phyloP scores from a whole-genome alignment of 2,888 invertebrate genomes.

The Latrodectus hesperus region DNA sequence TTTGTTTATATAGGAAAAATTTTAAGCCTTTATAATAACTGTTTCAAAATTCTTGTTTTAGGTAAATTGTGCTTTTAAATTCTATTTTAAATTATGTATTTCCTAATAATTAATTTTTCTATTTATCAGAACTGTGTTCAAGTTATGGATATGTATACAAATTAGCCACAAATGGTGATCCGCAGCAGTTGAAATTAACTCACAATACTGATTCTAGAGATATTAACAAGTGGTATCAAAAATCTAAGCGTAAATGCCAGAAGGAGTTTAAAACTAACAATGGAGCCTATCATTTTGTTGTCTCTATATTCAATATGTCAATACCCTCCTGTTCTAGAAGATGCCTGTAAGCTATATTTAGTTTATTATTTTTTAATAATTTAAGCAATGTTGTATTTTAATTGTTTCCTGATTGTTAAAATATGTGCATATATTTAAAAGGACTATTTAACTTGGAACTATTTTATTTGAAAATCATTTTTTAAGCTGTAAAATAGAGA shows the following conservation, averaged over 20 bases:
- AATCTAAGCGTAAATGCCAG: conserved; percentile 40
- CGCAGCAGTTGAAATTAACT: conserved; percentile 21
- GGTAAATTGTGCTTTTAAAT: no score
- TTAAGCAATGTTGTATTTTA: no score
- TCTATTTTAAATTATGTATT: no score
- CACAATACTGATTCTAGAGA: neutral
- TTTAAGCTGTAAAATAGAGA: no score
- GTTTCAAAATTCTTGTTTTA: no score
- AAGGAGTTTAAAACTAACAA: conserved; percentile 49
- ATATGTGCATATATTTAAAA: no score
- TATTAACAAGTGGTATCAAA: conserved; percentile 33
- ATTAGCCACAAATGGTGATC: conserved; percentile 24
- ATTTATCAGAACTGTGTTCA: conserved; percentile 38
- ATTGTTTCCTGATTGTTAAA: no score
- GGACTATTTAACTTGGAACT: no score
- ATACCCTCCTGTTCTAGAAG: conserved; percentile 39
- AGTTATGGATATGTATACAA: conserved; percentile 7
- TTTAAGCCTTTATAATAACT: no score
- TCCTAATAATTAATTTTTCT: neutral
- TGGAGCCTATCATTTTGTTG: conserved; percentile 44
- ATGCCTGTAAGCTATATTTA: conserved; percentile 30
- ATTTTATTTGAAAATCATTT: no score
- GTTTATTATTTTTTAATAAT: neutral
- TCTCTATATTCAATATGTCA: conserved; percentile 37
- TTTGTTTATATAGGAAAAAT: no score